These are phyloP conservation scores for Tanypteryx hageni DNA, from an alignment of 2,888 invertebrate genomes.

Conservation along the genomic window DNA sequence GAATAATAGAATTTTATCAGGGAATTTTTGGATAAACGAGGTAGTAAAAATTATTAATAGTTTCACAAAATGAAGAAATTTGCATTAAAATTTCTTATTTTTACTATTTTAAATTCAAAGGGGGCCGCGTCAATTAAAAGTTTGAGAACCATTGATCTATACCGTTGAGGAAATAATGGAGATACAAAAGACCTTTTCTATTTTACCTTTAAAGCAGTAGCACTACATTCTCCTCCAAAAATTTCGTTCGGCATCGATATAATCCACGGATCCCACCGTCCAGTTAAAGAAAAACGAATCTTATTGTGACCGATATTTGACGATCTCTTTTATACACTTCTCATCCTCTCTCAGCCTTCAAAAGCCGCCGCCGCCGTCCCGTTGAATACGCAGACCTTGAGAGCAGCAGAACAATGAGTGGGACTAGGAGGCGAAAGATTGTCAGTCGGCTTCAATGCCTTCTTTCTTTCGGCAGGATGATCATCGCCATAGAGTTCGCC, in stretches of 20 bases:
- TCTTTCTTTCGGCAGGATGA: background rate
- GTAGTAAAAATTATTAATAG: too few relatives aligned
- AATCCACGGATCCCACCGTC: background rate
- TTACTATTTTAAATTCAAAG: too few relatives aligned
- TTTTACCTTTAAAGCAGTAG: background rate
- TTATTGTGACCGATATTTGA: background rate
- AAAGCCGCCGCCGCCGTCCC: background rate
- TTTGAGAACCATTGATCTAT: too few relatives aligned
- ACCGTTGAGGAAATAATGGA: too few relatives aligned
- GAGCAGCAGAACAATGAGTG: background rate
- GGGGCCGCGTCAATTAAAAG: too few relatives aligned
- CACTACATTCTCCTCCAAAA: background rate
- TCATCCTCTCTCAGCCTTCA: background rate
- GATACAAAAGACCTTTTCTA: too few relatives aligned
- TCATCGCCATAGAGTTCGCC: background rate
- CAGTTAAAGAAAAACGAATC: background rate
- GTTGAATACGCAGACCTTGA: background rate
- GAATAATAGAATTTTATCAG: too few relatives aligned
- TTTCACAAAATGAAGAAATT: too few relatives aligned
- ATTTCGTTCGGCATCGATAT: background rate
- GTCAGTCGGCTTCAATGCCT: conserved; percentile 9
- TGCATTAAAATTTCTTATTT: too few relatives aligned
- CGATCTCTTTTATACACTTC: background rate
- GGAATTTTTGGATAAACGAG: too few relatives aligned
- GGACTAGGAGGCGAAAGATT: conserved; percentile 23